phyloP scores from a whole-genome alignment of 2,888 invertebrate genomes.

The Neelides folsomi region DNA sequence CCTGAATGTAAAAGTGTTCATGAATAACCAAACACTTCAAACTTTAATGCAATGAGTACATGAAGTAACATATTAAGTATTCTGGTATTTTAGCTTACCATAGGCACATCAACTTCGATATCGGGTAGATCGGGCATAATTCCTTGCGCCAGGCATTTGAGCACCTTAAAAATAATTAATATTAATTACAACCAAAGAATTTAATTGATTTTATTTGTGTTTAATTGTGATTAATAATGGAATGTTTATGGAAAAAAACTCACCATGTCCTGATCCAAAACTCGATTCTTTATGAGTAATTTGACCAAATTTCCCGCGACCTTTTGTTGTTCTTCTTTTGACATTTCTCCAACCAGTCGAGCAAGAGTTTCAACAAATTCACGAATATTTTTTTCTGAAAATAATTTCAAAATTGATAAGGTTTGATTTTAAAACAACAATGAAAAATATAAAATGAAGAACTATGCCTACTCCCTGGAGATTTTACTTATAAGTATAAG shows the following conservation, averaged over 20 bases:
- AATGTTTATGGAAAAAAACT: too few relatives aligned
- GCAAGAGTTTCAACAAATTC: slow-evolving; percentile 26
- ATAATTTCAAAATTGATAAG: too few relatives aligned
- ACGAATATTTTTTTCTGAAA: slow-evolving; percentile 17
- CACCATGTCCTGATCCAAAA: slow-evolving; percentile 18
- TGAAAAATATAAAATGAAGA: too few relatives aligned
- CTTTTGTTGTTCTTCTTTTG: slow-evolving; percentile 26
- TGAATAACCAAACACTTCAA: too few relatives aligned
- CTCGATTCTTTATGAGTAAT: slow-evolving; percentile 20
- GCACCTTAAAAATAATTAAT: slow-evolving; percentile 13
- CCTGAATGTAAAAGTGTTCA: slow-evolving; percentile 11
- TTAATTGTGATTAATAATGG: too few relatives aligned
- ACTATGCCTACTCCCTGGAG: too few relatives aligned
- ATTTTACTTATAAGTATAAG: too few relatives aligned
- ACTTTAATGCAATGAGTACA: too few relatives aligned
- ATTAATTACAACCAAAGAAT: neutral
- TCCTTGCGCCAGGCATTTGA: slow-evolving; percentile 21
- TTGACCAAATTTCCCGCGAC: slow-evolving; percentile 27
- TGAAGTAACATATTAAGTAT: too few relatives aligned
- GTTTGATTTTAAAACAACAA: too few relatives aligned
- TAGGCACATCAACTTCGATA: slow-evolving; percentile 27
- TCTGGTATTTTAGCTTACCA: slow-evolving; percentile 12
- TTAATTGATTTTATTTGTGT: too few relatives aligned
- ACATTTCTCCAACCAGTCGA: slow-evolving; percentile 27
- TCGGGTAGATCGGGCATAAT: slow-evolving; percentile 29